Conservation (phyloP, 2,113 vertebrate genomes). For the Cyprinus carpio region DNA sequence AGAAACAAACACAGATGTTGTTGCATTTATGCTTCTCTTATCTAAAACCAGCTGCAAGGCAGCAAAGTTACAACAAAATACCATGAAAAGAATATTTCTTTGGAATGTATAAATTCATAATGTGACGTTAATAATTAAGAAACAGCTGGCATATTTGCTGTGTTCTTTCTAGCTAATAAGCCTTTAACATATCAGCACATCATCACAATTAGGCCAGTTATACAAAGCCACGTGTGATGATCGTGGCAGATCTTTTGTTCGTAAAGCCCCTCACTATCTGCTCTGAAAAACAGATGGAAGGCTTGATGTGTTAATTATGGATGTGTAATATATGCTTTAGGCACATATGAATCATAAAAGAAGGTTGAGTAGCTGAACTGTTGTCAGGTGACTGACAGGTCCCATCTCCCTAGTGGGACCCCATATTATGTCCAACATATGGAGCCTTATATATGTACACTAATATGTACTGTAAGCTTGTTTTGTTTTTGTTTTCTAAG, state of each 20-base stretch:
- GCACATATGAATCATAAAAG: conserved; percentile 24
- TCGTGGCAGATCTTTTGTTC: conserved; percentile 47
- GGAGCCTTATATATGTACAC: background rate
- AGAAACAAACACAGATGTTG: background rate
- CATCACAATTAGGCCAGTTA: conserved; percentile 30
- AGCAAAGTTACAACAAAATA: background rate
- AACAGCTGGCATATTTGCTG: conserved; percentile 10
- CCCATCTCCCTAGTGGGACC: background rate
- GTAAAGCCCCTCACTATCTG: background rate
- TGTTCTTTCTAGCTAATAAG: conserved; percentile 33
- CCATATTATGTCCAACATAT: conserved; percentile 10
- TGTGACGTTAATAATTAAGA: background rate
- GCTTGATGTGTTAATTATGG: conserved; percentile 50
- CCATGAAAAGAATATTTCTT: background rate
- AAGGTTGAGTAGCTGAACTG: conserved; percentile 6
- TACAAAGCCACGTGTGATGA: conserved; percentile 33
- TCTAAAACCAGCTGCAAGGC: background rate
- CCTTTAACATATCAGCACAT: conserved; percentile 18
- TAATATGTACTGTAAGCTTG: background rate
- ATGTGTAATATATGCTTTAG: conserved; percentile 48
- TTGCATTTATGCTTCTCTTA: background rate
- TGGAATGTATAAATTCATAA: background rate
- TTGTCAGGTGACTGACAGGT: conserved; percentile 8
- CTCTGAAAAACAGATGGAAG: conserved; percentile 49
- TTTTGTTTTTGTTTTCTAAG: background rate